Evolutionary conservation across 1,140 invertebrate species (phyloP), one percentile per base, ranked within the genome.

Genomic region (Rhysida immarginata): DNA sequence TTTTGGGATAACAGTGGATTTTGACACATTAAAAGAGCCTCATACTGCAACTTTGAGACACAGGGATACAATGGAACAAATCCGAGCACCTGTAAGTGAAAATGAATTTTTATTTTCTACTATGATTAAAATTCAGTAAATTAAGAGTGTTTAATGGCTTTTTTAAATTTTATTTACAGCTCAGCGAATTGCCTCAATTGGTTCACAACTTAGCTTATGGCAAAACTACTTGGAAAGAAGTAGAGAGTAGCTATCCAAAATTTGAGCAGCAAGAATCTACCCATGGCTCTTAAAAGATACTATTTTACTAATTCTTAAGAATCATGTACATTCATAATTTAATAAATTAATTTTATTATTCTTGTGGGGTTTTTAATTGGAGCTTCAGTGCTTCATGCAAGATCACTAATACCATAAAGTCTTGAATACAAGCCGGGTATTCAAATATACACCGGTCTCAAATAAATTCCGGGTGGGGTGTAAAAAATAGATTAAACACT

Each of bases 1-100:
- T 24, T 99, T 93, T 76, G 95, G 91, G 56, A 85, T 99, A 43
- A 99, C 96, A 1, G 82, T 99, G 51, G 96, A 99, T 74, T 99
- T 99, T 77, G 96, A 99, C 71, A 89, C 88, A 0, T 68, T 94
- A 0, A 87, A 90, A 66, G 77, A 77, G 57, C 90, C 92, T 0
- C 78, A 90, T 66, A 86, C 85, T 55, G 95, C 88, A 0, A 99
- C 96, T 0, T 74, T 99, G 1, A 75, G 96, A 57, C 93, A 99
- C 73, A 76, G 96, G 61, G 91, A 99, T 66, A 82, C 84, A 11
- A 97, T 96, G 84, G 78, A 81, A 59, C 96, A 99, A 81, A 84
- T 99, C 26, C 76, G 96, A 65, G 77, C 96, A 59, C 80, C 82
- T 41, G 81, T 96, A 73, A 77, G 78, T 69, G 16, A 16, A 64